Evolutionary conservation across 2,797 vertebrate species (phyloP), one percentile per base, ranked within the genome.

Genomic region (Acrossocheilus fasciatus): DNA sequence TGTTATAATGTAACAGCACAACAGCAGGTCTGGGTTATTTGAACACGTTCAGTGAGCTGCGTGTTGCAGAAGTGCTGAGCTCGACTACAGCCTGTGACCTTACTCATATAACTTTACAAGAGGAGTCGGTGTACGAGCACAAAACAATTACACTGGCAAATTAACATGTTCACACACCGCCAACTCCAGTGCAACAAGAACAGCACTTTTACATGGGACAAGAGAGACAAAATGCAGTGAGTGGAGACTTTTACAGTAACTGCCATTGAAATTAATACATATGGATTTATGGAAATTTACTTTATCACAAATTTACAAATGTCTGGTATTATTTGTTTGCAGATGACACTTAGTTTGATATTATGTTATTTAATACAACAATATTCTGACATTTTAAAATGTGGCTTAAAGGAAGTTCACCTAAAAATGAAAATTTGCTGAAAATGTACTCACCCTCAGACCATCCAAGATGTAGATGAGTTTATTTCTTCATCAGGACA

Each of bases 61-160:
- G 5, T 41, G 20, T 34, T 68, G 36, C 69, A 75, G 12, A 73
- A 59, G n/a, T 18, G 72, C 78, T 78, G 73, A 74, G 66, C 79
- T 83, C 0, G 7, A 68, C 54, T 30, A 26, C 14, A 64, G 50
- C 69, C 66, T 45, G 69, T 54, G 39, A 74, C 81, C 50, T 88
- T 84, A 66, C 70, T 83, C 62, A 41, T 73, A 17, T 83, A 41
- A 68, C 62, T 88, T 81, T 64, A 87, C 79, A 86, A 43, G 23
- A 26, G 70, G 41, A 54, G 47, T 62, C 39, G 23, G 77, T 84
- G 82, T 81, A 80, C 9, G 72, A 77, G 41, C 70, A 68, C 4
- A 14, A 74, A 57, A 47, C 77, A 87, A 86, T 83, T 87, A 84
- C 59, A 20, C 15, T 34, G 50, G n/a, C 52, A 81, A 84, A 84